Evolutionary conservation across 2,888 invertebrate species (phyloP), one percentile per base, ranked within the genome.

Genomic region (Bombylius discolor): DNA sequence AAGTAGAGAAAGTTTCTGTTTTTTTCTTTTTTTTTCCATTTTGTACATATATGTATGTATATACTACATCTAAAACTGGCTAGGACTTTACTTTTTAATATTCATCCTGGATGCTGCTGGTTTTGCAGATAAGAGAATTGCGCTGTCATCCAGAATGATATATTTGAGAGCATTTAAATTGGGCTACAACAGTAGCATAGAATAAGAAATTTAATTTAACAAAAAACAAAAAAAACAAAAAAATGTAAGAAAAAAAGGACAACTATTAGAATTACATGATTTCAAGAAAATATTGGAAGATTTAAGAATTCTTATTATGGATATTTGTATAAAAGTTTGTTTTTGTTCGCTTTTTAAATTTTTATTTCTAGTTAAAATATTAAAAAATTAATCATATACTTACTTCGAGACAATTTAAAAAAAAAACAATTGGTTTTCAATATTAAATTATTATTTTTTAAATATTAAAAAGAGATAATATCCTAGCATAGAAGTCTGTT

Each of bases 61-160:
- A 13, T 9, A 5, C 12, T 8, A 7, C 14, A 5, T 45, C 14
- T n/a, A 14, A 51, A 51, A 47, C 56, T 54, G 52, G 52, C 56
- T 56, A 54, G 59, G 56, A 59, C 57, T 58, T 56, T 58, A 56
- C 59, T 59, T 59, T 59, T 59, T 59, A 59, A 59, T 59, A 59
- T 59, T 59, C 59, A 59, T 59, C 59, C 59, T 59, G 59, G 56
- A 49, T 58, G 60, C 64, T 71, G 71, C 72, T 72, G 72, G 71
- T 67, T 73, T 73, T 65, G 66, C 73, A 79, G 79, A 79, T 80
- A 79, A 79, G 79, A 79, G 81, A 81, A 81, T 81, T 81, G 81
- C 79, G 79, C 81, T 81, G 80, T 81, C 80, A 80, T 78, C 78
- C 76, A 75, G 74, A 79, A 81, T 81, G 81, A 81, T 81, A 81